Base-by-base conservation (phyloP, 2,113 vertebrate genomes). In the Carlito syrichta region DNA sequence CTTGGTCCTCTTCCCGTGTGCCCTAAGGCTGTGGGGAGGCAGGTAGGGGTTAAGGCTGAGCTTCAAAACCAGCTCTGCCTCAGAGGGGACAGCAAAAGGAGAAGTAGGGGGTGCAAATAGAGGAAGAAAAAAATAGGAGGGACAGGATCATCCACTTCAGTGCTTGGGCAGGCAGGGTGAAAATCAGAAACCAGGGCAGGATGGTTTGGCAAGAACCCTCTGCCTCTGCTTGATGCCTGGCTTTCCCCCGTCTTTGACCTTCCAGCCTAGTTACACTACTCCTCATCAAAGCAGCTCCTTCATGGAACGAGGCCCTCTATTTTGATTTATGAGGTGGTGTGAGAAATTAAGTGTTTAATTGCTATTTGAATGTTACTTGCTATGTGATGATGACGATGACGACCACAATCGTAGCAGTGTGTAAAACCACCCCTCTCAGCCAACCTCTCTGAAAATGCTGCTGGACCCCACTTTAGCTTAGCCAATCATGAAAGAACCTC, bases 131-230 rank as follows among this genome's bases (percentile, higher is more conserved):
- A 73, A 95, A 56, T 56, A 8, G 69, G 43, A 81, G 54, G 79
- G 69, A 68, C 82, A 74, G n/a, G 89, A 69, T 32, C 60, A 8
- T 38, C 71, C 35, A 30, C 45, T 17, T 40, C 6, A 4, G 56
- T 17, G n/a, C 54, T 62, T n/a, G 56, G 78, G 83, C 35, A 85
- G 23, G 43, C 38, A 32, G 82, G 45, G 66, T 54, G 54, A 40
- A 91, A 89, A 89, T 82, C 71, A 79, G 87, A 60, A 92, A 96
- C 95, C 94, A 68, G 60, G 77, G 30, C n/a, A 22, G 40, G 35
- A 69, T 92, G 86, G n/a, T 86, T 93, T 78, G 94, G 68, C 62
- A 45, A 92, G 20, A 94, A 78, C 66, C 79, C 6, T 58, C 25
- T 66, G 58, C 85, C 43, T 77, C 62, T 13, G 3, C 22, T 81